phyloP scores from a whole-genome alignment of 2,888 invertebrate genomes.

The Petrophora chlorosata region DNA sequence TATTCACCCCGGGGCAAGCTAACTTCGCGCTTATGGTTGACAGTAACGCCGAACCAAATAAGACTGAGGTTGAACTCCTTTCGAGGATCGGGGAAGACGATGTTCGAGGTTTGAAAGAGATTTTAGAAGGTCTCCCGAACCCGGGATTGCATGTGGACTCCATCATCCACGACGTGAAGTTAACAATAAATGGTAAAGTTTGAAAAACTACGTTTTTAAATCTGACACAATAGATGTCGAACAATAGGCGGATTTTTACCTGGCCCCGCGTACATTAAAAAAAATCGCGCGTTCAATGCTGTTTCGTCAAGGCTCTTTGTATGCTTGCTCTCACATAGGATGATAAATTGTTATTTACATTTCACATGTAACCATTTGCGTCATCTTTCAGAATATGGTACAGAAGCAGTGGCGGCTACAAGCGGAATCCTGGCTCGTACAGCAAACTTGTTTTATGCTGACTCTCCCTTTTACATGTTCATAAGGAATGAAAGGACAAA shows the following conservation, averaged over 20 bases:
- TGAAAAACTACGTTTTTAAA: background rate
- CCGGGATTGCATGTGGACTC: slow-evolving; percentile 86
- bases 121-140: slow-evolving; percentile 69
- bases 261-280: background rate
- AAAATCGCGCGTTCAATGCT: slow-evolving; percentile 1
- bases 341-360: too few relatives aligned
- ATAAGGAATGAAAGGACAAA: slow-evolving; percentile 87
- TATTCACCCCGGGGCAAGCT: slow-evolving; percentile 85
- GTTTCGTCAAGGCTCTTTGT: slow-evolving; percentile 2
- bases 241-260: slow-evolving; percentile 21
- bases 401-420: slow-evolving; percentile 88
- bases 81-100: slow-evolving; percentile 46
- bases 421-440: slow-evolving; percentile 81
- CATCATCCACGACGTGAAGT: slow-evolving; percentile 86
- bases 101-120: slow-evolving; percentile 41
- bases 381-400: slow-evolving; percentile 83
- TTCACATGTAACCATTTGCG: too few relatives aligned
- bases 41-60: slow-evolving; percentile 40
- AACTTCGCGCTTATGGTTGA: slow-evolving; percentile 87
- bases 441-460: slow-evolving; percentile 77
- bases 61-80: slow-evolving; percentile 53
- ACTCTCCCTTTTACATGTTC: slow-evolving; percentile 89
- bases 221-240: background rate
- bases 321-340: too few relatives aligned
- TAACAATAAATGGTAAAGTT: slow-evolving; percentile 81